Base-by-base conservation (phyloP, 1,140 invertebrate genomes). In the Octopus sinensis region DNA sequence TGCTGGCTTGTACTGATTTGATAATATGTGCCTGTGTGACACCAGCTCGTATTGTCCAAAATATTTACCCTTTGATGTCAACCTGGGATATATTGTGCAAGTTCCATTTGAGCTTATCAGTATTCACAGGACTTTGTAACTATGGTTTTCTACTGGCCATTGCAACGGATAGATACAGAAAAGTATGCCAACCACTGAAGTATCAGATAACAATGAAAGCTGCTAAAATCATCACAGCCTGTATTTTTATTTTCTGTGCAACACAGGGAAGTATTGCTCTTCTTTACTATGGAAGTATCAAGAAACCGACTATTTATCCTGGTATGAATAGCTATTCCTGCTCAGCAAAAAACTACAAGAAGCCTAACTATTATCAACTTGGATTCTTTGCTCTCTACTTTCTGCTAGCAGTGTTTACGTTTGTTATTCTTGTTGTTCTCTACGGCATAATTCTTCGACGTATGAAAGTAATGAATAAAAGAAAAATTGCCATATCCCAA, bases 341-440 rank as follows among this genome's bases (percentile, higher is more conserved):
- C 30, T 71, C 68, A 17, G 6, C 68, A 10, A 71, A 71, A 23
- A 71, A n/a, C 13, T n/a, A 13, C 6, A 71, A 71, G 68, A 71
- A 71, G 13, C 17, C 30, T 17, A 71, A 71, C 13, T 71, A 71
- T 17, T 71, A 71, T 5, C 68, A 71, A 5, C 13, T 71, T 13
- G 68, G 68, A 71, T 71, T 71, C 68, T 71, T 71, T 23, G 68
- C 68, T 71, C 30, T 71, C 30, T 71, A 71, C 30, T 23, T 71
- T 7, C 68, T 71, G 7, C 5, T 71, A 6, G 30, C 68, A 6
- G 30, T 71, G 30, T 71, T 71, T 13, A 71, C 68, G 13, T n/a
- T 71, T 5, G 30, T 71, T 23, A 7, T 13, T 6, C 68, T 71
- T 6, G 30, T 23, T 23, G 13, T 71, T 7, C 30, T 71, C 17